phyloP scores from a whole-genome alignment of 2,888 invertebrate genomes.

The Trissolcus brochymenae region DNA sequence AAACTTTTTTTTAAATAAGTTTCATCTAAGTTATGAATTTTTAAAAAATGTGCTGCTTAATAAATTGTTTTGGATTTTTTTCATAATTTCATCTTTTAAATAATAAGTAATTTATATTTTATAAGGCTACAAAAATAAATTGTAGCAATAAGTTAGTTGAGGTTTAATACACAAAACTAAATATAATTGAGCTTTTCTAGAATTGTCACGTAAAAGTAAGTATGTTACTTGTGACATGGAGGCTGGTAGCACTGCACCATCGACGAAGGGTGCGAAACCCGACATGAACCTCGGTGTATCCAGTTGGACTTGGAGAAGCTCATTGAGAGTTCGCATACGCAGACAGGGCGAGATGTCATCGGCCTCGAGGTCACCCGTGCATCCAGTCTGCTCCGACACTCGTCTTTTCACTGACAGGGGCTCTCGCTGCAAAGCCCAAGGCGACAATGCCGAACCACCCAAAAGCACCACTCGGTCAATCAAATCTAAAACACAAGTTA shows the following conservation, averaged over 20 bases:
- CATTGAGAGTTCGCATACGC: constrained; percentile 85
- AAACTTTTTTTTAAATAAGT: too few species aligned
- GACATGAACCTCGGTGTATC: constrained; percentile 90
- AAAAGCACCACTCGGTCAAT: constrained; percentile 91
- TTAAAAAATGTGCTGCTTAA: too few species aligned
- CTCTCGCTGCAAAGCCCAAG: constrained; percentile 93
- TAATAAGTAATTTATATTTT: too few species aligned
- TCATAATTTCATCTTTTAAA: too few species aligned
- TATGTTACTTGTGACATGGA: constrained; percentile 66
- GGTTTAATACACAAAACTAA: too few species aligned
- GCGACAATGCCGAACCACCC: constrained; percentile 93
- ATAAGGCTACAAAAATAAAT: too few species aligned
- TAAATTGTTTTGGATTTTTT: too few species aligned
- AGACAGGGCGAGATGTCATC: constrained; percentile 92
- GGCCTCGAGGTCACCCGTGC: constrained; percentile 87
- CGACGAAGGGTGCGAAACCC: constrained; percentile 96
- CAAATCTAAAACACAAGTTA: constrained; percentile 82
- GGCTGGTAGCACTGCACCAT: constrained; percentile 86
- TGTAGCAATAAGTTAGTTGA: too few species aligned
- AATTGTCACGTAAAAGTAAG: too few species aligned
- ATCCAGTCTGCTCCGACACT: constrained; percentile 89
- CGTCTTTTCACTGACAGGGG: constrained; percentile 87
- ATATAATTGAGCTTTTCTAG: too few species aligned
- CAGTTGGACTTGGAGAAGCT: constrained; percentile 84
- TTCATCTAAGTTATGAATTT: too few species aligned